phyloP scores from a whole-genome alignment of 1,140 invertebrate genomes.

The Aphaenogaster rudis region DNA sequence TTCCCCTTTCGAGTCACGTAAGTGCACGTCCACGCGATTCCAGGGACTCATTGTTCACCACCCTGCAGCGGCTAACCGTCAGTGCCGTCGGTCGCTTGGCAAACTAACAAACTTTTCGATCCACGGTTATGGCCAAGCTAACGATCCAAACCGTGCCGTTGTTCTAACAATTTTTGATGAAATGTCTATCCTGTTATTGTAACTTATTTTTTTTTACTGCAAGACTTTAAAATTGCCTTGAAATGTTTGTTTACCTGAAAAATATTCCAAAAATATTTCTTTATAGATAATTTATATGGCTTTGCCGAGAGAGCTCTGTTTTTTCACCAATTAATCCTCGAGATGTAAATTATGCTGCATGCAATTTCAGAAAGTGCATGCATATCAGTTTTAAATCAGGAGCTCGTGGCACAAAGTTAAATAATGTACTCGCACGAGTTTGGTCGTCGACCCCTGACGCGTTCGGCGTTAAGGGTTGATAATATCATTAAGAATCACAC shows the following conservation, averaged over 20 bases:
- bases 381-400: constrained; percentile 38
- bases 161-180: constrained; percentile 5
- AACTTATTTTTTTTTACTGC: not conserved
- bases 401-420: constrained; percentile 32
- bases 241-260: not conserved
- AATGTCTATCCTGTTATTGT: not conserved
- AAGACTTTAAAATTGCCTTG: not conserved
- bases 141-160: constrained; percentile 3
- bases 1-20: constrained; percentile 57
- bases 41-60: constrained; percentile 34
- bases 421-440: constrained; percentile 34
- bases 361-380: constrained; percentile 21
- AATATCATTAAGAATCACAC: constrained; percentile 72
- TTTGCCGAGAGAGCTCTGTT: not conserved
- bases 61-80: not conserved
- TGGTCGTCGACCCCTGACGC: constrained; percentile 70
- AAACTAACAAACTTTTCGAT: constrained; percentile 41
- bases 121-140: constrained; percentile 32
- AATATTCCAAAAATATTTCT: not conserved
- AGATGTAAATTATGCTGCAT: not conserved
- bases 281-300: not conserved
- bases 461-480: constrained; percentile 69
- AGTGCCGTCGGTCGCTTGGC: not conserved
- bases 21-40: constrained; percentile 58
- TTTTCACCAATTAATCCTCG: not conserved